Evolutionary conservation across 2,888 invertebrate genomes (phyloP).

Genomic region (Dioctria rufipes): DNA sequence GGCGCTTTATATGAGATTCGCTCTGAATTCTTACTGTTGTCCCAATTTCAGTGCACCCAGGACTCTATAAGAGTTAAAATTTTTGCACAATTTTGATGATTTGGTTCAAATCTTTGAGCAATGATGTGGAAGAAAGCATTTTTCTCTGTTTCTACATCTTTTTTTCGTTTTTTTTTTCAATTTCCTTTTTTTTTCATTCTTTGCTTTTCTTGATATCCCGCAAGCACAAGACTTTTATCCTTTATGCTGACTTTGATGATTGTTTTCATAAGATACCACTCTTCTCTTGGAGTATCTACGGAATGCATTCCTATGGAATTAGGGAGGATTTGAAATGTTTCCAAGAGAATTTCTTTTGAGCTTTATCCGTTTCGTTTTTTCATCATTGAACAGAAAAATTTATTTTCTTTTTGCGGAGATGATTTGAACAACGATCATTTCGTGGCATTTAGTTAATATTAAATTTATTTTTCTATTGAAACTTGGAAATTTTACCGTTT

Average conservation of each 20-base stretch:
- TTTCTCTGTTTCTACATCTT: background rate
- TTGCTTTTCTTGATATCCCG: background rate
- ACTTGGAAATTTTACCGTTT: too few relatives aligned
- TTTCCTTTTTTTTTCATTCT: background rate
- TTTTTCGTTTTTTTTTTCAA: background rate
- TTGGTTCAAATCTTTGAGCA: conserved; percentile 35
- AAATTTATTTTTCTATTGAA: too few relatives aligned
- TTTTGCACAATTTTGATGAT: conserved; percentile 39
- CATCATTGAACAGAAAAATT: background rate
- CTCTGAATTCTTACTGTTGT: background rate
- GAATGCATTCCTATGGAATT: conserved; percentile 26
- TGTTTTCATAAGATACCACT: conserved; percentile 13
- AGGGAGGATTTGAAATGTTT: conserved; percentile 30
- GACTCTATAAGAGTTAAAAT: conserved; percentile 21
- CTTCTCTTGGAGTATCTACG: conserved; percentile 21
- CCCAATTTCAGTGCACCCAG: conserved; percentile 1
- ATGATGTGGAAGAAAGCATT: conserved; percentile 39
- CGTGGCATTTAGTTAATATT: too few relatives aligned
- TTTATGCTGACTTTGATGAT: conserved; percentile 37
- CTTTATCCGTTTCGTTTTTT: conserved; percentile 15
- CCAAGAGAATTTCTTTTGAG: conserved; percentile 21
- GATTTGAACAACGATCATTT: too few relatives aligned
- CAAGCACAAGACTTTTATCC: background rate
- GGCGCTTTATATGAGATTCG: too few relatives aligned
- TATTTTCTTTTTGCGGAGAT: too few relatives aligned